phyloP scores from a whole-genome alignment of 1,140 invertebrate species.

The Zeugodacus cucurbitae region DNA sequence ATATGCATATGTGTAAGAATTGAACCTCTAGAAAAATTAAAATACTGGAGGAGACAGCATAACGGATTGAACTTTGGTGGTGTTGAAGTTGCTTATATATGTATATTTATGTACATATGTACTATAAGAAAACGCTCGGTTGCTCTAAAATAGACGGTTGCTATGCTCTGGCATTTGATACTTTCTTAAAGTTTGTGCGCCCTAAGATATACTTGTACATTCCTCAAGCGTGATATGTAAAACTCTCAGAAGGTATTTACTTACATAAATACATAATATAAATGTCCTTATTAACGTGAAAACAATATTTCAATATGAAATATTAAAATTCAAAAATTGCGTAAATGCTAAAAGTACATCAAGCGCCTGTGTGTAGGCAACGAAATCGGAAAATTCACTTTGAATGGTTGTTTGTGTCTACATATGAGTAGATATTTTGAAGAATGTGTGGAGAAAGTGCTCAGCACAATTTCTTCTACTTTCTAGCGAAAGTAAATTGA shows the following conservation, averaged over 20 bases:
- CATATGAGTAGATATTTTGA: background rate
- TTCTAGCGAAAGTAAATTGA: background rate
- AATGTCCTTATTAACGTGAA: background rate
- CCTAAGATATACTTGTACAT: background rate
- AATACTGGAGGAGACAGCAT: background rate
- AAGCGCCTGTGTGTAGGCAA: background rate
- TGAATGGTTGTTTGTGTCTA: background rate
- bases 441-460: background rate
- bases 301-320: background rate
- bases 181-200: background rate
- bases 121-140: background rate
- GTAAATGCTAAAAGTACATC: background rate
- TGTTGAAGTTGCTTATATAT: background rate
- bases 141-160: background rate
- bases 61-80: background rate
- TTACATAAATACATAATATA: no score
- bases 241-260: background rate
- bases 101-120: background rate
- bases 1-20: background rate
- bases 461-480: background rate
- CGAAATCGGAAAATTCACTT: no score
- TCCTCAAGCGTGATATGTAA: background rate
- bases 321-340: slow-evolving; percentile 7
- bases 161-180: background rate
- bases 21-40: background rate